Base-by-base conservation (phyloP, 2,797 vertebrate genomes). In the Girardinus metallicus region DNA sequence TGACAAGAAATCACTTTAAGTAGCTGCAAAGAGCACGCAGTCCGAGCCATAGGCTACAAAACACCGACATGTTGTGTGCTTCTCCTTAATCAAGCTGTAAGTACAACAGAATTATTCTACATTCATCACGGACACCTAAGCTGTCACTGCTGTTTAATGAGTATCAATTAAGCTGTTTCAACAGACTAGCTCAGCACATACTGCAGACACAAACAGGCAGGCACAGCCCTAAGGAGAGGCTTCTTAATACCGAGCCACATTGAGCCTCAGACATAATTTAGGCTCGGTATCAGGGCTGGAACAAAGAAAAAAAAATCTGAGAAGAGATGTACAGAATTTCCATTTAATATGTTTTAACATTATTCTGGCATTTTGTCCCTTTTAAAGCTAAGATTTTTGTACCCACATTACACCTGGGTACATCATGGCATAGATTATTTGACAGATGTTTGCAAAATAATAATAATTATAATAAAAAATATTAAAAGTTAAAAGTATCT, bases 81-180 rank as follows among this genome's bases (percentile, higher is more conserved):
- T 90, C 93, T 90, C 89, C 93, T 95, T 96, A 95, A 96, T 96
- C 93, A 95, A 95, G 95, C 91, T 94, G 95, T 95, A 94, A 95
- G 93, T 92, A 92, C 95, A 93, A 94, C 94, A 91, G 93, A 95
- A 94, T 95, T 94, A 96, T 95, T 96, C 92, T 82, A 94, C 94
- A 95, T 95, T 95, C 94, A 95, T 95, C 95, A 95, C 93, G 90
- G 95, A 95, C 95, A 96, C 95, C 94, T 94, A 92, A 93, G 95
- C 95, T 96, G 95, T 96, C 95, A 95, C 88, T 84, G 94, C 91
- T 88, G 93, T 94, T 95, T 95, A 96, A 95, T 96, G 95, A 95
- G 96, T 89, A 95, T 96, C 95, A 95, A 96, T 96, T 96, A 96
- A 95, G 95, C 93, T 92, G 95, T 95, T 96, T 94, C 95, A 95